These are phyloP conservation scores for Drosophila borborema DNA, from an alignment of 2,888 invertebrate genomes.

Conservation along the genomic window DNA sequence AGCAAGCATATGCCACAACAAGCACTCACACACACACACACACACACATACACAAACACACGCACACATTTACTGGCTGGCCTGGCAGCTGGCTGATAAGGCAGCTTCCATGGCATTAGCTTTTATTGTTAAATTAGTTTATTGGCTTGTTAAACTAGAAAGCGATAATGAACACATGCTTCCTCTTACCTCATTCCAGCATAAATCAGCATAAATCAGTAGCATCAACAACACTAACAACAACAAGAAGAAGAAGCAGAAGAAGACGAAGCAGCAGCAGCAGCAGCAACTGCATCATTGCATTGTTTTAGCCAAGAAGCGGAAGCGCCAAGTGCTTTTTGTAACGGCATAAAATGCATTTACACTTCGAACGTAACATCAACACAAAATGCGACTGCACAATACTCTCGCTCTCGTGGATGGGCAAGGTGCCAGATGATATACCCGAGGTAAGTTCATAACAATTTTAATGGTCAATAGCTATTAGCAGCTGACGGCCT, in stretches of 20 bases:
- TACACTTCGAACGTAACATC: slow-evolving; percentile 97
- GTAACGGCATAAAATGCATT: slow-evolving; percentile 90
- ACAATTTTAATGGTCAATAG: slow-evolving; percentile 29
- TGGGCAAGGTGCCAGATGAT: slow-evolving; percentile 99
- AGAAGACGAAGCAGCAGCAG: background rate
- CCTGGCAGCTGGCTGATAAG: slow-evolving; percentile 62
- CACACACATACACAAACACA: slow-evolving; percentile 17
- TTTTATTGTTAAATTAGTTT: slow-evolving; percentile 77
- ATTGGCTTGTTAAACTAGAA: slow-evolving; percentile 76
- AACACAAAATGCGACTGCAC: slow-evolving; percentile 98
- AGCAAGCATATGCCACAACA: slow-evolving; percentile 56
- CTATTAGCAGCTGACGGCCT: slow-evolving; percentile 39
- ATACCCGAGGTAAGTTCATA: slow-evolving; percentile 91
- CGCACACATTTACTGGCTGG: slow-evolving; percentile 4
- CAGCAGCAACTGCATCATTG: slow-evolving; percentile 11
- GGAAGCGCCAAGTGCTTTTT: slow-evolving; percentile 50
- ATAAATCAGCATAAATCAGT: slow-evolving; percentile 60
- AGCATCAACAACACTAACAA: slow-evolving; percentile 7
- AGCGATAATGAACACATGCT: slow-evolving; percentile 62
- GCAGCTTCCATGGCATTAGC: slow-evolving; percentile 52
- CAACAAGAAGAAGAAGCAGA: slow-evolving; percentile 6
- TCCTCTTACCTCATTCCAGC: slow-evolving; percentile 36
- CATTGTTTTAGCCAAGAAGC: slow-evolving; percentile 46
- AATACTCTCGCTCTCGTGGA: slow-evolving; percentile 97
- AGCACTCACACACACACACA: slow-evolving; percentile 7